phyloP scores from a whole-genome alignment of 2,113 vertebrate genomes.

The Limnothrissa miodon region DNA sequence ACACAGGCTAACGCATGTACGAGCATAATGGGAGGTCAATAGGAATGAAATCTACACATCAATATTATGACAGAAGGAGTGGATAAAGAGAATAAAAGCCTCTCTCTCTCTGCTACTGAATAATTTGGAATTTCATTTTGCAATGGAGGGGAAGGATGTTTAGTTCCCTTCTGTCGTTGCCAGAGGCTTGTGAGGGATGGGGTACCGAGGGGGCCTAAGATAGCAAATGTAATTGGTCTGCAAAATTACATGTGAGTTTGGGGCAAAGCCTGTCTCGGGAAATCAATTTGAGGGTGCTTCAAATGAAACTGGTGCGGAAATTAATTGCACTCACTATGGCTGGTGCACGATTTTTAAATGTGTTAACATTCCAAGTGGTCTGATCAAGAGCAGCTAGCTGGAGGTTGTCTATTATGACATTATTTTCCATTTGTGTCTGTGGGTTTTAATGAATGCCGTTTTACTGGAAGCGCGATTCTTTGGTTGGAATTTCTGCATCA shows the following conservation, averaged over 20 bases:
- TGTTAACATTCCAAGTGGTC: constrained; percentile 46
- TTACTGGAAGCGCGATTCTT: background rate
- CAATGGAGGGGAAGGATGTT: background rate
- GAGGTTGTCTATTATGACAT: constrained; percentile 47
- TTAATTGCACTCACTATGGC: constrained; percentile 61
- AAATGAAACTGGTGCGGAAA: constrained; percentile 61
- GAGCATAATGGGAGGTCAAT: background rate
- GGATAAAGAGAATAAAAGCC: background rate
- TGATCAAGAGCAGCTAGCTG: constrained; percentile 53
- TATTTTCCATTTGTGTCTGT: constrained; percentile 61
- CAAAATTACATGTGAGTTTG: constrained; percentile 50
- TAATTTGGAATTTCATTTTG: background rate
- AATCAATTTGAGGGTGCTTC: constrained; percentile 60
- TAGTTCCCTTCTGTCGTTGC: background rate
- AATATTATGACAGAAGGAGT: background rate
- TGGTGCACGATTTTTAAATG: constrained; percentile 51
- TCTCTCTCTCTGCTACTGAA: background rate
- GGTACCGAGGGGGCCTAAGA: constrained; percentile 7
- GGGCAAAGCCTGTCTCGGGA: constrained; percentile 52
- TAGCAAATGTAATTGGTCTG: constrained; percentile 43
- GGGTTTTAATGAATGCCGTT: constrained; percentile 25
- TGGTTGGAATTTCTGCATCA: background rate
- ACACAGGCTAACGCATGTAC: background rate
- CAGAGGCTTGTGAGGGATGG: background rate
- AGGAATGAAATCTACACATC: background rate